Base-by-base conservation (phyloP, 2,113 vertebrate species). In the Podiceps cristatus region DNA sequence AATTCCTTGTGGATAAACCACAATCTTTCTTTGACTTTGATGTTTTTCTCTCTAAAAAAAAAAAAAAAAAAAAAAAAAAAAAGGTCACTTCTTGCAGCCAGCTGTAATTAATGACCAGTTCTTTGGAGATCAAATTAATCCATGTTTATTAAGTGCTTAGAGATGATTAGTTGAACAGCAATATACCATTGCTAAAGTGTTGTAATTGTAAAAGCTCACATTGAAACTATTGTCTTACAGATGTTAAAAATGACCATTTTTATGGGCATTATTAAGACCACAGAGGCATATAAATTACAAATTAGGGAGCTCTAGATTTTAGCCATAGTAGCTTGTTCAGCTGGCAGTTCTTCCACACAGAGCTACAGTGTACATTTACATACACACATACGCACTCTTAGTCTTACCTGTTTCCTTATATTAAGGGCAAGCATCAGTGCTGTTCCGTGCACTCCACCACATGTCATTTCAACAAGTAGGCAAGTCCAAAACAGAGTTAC, bases 1-100 rank as follows among this genome's bases (percentile, higher is more conserved):
- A 91, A 93, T 60, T 94, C 45, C n/a, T 63, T 95, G 88, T 71
- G 86, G 45, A 90, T 52, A 92, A 96, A 88, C 37, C 62, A 82
- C 73, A 80, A 10, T 64, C 37, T 74, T n/a, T 74, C 58, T 88
- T 69, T 64, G 22, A 59, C 59, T 93, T 95, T 80, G 68, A 85
- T 58, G 55, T 83, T 92, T 91, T 86, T 19, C 75, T 66, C 73
- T 66, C 11, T 5, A 45, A 45, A 45, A 45, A 9, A 44, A 88
- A 79, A 62, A 55, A 28, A 35, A n/a, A 50, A 90, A 66, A 44
- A 63, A 20, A 22, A 24, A 44, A 74, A 86, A 6, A 56, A 74
- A 89, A 6, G 19, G 29, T 14, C 52, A 52, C 31, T 42, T 42
- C 42, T 42, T 42, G 42, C 42, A 42, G 42, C 13, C 42, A 42